Evolutionary conservation across 92 coral and sea anemone genomes (phyloP).

Genomic region (Blastomussa wellsi): DNA sequence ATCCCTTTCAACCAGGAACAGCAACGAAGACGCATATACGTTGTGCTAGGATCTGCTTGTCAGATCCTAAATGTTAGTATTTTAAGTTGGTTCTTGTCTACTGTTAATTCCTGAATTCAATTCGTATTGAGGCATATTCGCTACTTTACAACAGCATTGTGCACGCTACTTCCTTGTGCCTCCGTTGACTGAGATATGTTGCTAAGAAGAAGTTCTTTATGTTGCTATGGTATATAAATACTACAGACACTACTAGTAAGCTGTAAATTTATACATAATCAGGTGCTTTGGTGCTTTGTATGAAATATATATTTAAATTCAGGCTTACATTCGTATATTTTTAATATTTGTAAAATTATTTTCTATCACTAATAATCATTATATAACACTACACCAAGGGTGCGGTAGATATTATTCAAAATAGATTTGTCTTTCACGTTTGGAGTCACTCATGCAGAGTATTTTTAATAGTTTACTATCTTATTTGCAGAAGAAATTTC

Average conservation of each 20-base stretch:
- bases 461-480: no score
- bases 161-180: neutral
- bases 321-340: neutral
- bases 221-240: slow-evolving; percentile 16
- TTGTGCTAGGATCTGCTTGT: neutral
- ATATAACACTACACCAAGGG: no score
- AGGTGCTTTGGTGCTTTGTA: neutral
- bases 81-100: neutral
- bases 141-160: neutral
- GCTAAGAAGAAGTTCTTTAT: neutral
- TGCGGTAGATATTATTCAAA: no score
- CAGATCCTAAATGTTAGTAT: slow-evolving; percentile 20
- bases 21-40: neutral
- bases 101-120: neutral
- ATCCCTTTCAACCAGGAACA: neutral
- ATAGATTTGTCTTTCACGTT: no score
- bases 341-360: no score
- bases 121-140: neutral
- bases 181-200: neutral
- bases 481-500: no score
- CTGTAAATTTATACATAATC: neutral
- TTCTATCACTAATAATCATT: no score
- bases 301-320: neutral
- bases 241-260: neutral
- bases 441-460: no score